These are phyloP conservation scores for Sorex araneus DNA, from an alignment of 2,113 vertebrate species.

Conservation along the genomic window DNA sequence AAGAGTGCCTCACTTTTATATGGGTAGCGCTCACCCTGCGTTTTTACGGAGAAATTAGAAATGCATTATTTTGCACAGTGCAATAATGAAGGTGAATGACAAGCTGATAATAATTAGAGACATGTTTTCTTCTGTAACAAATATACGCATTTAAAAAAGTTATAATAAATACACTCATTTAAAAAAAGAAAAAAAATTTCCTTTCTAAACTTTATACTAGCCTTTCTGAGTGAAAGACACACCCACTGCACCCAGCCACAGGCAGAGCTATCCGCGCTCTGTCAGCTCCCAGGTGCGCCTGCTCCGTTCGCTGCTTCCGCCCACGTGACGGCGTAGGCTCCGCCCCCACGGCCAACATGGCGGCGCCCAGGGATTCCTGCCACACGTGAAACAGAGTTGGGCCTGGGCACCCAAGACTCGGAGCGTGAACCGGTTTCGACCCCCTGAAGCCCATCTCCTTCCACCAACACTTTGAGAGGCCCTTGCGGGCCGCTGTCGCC, in stretches of 20 bases:
- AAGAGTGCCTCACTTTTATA: too few species aligned
- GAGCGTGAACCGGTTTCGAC: background rate
- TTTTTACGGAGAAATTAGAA: too few species aligned
- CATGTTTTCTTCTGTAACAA: background rate
- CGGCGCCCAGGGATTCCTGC: constrained; percentile 45
- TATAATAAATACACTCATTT: background rate
- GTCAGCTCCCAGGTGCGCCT: background rate
- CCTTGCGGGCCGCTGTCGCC: background rate
- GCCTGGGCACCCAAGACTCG: fast-evolving
- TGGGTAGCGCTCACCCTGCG: too few species aligned
- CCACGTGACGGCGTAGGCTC: constrained; percentile 79
- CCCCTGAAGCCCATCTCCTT: background rate
- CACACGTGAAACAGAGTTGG: constrained; percentile 77
- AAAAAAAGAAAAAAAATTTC: too few species aligned
- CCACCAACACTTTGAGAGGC: background rate
- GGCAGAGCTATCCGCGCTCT: fast-evolving
- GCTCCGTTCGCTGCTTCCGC: background rate
- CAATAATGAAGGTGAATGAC: too few species aligned
- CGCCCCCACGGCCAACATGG: constrained; percentile 86
- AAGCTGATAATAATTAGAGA: background rate
- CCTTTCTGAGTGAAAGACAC: fast-evolving
- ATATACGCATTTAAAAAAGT: background rate
- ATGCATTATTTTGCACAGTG: too few species aligned
- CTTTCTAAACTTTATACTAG: background rate
- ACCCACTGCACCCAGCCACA: fast-evolving